Base-by-base conservation (phyloP, 1,140 invertebrate genomes). In the Conus betulinus region DNA sequence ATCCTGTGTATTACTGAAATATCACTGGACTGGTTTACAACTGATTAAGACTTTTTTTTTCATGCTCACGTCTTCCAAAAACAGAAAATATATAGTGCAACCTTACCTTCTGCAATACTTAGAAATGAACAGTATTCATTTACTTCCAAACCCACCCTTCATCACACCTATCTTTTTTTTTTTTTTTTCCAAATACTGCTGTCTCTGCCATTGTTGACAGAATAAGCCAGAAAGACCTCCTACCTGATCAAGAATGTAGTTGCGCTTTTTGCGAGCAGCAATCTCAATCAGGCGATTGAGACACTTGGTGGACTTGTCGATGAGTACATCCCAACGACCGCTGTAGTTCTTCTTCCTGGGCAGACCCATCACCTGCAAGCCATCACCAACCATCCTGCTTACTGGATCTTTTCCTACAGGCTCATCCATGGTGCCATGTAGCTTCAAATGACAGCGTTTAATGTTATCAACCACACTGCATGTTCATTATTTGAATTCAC, bases 161-260 rank as follows among this genome's bases (percentile, higher is more conserved):
- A 57, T 55, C 17, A 23, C 39, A 10, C 5, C 20, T 5, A 60
- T 11, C 8, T 60, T 15, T 11, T 11, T 2, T 60, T 60, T 60
- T 60, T 60, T 60, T 5, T 60, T 60, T n/a, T n/a, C n/a, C 57
- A 60, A 8, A 11, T 8, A 15, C 57, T 0, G 8, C 15, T 60
- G 8, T 60, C 57, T 11, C 57, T 60, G 57, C 39, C 27, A 87
- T n/a, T 52, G 23, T 76, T 6, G 13, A 51, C 15, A 57, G n/a
- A 52, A 15, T 39, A 51, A 39, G 76, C 8, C 25, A 39, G 76
- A 78, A 13, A 78, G 25, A 78, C 17, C n/a, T 78, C 25, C 60
- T 87, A 99, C 98, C 97, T 99, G 98, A 96, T 99, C 98, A 90
- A 99, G 96, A 93, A 99, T 98, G 95, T 97, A 99, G 96, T 99